A percentile compares a stretch with the other conserved stretches of the same genome.
phyloP scores from a whole-genome alignment of 2,888 invertebrate species.

The Azorinus chamasolen region DNA sequence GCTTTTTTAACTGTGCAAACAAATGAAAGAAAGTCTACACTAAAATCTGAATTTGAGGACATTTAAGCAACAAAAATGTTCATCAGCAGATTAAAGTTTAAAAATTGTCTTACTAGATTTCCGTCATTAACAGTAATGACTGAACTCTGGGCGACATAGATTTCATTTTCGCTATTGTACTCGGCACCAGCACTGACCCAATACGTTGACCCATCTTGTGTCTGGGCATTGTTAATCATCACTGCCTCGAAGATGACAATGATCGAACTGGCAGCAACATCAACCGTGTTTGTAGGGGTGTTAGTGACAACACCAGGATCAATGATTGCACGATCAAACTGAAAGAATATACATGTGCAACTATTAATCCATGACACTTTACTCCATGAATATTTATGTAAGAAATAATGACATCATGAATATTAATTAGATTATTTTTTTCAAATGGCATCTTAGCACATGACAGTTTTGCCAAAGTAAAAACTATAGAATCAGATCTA shows the following conservation, averaged over 20 bases:
- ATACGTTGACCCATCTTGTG: slow-evolving; percentile 67
- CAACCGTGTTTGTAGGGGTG: slow-evolving; percentile 9
- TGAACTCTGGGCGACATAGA: slow-evolving; percentile 85
- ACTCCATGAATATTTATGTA: no score
- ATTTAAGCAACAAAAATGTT: no score
- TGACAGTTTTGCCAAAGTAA: no score
- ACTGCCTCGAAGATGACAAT: slow-evolving; percentile 80
- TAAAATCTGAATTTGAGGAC: no score
- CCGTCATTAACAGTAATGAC: slow-evolving; percentile 63
- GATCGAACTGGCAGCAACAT: slow-evolving; percentile 62
- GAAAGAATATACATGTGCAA: slow-evolving; percentile 16
- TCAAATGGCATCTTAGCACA: no score
- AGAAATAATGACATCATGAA: no score
- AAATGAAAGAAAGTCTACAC: no score
- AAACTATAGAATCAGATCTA: no score
- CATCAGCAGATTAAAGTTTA: no score
- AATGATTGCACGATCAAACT: slow-evolving; percentile 82
- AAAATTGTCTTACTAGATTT: background rate
- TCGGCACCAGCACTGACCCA: slow-evolving; percentile 86
- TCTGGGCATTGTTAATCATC: slow-evolving; percentile 70
- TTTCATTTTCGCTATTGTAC: slow-evolving; percentile 79
- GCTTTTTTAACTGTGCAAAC: no score
- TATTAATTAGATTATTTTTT: no score
- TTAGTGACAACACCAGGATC: slow-evolving; percentile 80
- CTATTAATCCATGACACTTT: no score